These are phyloP conservation scores for Saguinus oedipus DNA, from an alignment of 2,797 vertebrate species.

Conservation along the genomic window DNA sequence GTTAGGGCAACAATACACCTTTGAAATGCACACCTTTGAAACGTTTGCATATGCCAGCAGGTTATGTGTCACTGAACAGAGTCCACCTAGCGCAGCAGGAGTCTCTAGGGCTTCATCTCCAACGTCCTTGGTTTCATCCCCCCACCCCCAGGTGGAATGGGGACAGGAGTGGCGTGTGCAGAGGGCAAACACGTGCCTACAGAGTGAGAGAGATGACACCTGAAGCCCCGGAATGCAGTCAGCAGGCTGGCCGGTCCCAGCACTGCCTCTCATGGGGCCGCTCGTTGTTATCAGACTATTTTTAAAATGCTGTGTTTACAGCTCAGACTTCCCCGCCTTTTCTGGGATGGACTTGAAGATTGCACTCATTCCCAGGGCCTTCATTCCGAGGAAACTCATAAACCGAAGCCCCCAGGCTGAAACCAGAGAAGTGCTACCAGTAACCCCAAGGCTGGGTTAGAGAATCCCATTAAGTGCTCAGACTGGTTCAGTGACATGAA, in stretches of 20 bases:
- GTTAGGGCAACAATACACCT: not conserved
- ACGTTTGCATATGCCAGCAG: not conserved
- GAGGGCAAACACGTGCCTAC: conserved; percentile 31
- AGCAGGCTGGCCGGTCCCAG: not conserved
- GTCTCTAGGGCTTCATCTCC: not conserved
- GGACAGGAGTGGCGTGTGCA: not conserved
- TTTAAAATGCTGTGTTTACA: not conserved
- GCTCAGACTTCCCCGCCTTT: not conserved
- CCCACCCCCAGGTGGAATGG: not conserved
- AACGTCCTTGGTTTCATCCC: not conserved
- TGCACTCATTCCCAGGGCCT: not conserved
- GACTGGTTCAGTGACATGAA: conserved; percentile 59
- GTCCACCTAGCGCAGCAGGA: not conserved
- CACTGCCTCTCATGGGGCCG: conserved; percentile 56
- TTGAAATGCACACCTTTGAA: not conserved
- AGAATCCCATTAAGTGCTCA: conserved; percentile 39
- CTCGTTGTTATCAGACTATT: conserved; percentile 18
- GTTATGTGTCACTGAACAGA: not conserved
- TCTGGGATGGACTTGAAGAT: not conserved
- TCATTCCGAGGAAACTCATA: not conserved
- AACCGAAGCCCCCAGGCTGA: not conserved
- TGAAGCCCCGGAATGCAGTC: conserved; percentile 62
- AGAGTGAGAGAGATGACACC: conserved; percentile 38
- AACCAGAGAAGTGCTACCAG: not conserved
- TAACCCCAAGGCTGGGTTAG: conserved; percentile 22